These are phyloP conservation scores for Plusia festucae DNA, from an alignment of 2,888 invertebrate genomes.

Conservation along the genomic window DNA sequence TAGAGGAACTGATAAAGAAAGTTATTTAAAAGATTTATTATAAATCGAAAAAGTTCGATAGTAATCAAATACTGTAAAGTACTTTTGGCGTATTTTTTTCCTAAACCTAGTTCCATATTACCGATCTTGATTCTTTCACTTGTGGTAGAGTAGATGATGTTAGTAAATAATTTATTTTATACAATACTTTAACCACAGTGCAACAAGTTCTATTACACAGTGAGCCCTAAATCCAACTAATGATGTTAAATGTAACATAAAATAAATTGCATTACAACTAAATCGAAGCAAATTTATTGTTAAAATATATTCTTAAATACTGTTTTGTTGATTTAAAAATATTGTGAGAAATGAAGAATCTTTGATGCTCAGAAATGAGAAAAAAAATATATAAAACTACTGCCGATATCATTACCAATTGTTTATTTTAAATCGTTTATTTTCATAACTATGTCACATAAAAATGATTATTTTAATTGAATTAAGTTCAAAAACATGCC, in stretches of 20 bases:
- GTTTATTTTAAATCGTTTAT: not conserved
- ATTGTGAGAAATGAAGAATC: too few relatives aligned
- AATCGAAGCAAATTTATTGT: conserved; percentile 37
- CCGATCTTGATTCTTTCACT: not conserved
- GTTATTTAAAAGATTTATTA: too few relatives aligned
- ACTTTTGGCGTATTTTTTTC: too few relatives aligned
- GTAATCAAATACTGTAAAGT: too few relatives aligned
- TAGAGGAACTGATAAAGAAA: too few relatives aligned
- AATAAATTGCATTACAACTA: conserved; percentile 57
- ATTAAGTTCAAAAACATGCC: not conserved
- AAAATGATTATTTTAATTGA: not conserved
- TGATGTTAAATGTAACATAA: conserved; percentile 38
- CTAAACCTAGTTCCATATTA: not conserved
- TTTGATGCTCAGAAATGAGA: too few relatives aligned
- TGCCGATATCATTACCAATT: too few relatives aligned
- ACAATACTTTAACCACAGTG: not conserved
- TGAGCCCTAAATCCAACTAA: conserved; percentile 42
- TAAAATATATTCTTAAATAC: not conserved
- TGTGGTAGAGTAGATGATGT: not conserved
- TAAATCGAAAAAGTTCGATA: too few relatives aligned
- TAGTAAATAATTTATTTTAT: conserved; percentile 2
- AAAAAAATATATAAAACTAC: too few relatives aligned
- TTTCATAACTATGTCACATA: not conserved
- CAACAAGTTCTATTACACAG: conserved; percentile 18
- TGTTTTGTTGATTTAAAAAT: too few relatives aligned